Evolutionary conservation across 2,113 vertebrate genomes (phyloP), one percentile per base, ranked within the genome.

Genomic region (Hydropotes inermis): DNA sequence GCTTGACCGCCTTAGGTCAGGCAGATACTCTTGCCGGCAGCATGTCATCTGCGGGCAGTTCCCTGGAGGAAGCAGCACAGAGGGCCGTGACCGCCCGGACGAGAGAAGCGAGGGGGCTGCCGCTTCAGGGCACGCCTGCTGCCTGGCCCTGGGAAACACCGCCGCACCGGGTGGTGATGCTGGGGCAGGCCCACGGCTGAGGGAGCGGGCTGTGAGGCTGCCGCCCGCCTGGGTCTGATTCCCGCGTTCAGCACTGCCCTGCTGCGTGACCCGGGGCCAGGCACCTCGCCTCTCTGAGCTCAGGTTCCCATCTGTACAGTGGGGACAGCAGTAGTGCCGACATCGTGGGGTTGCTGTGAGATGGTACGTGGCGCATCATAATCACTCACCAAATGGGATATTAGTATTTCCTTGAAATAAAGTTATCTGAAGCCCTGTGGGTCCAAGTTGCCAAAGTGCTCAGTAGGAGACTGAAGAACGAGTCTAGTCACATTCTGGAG

Each of bases 111-210:
- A 45, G 27, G 52, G 9, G 27, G 17, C 14, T 27, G 89, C 30
- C 55, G 52, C 50, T 57, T 27, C 43, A 3, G 93, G 74, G 50
- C 55, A 39, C 2, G 81, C 27, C 83, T 3, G 81, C 27, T 87
- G 47, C 36, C 25, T 9, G 8, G 19, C 45, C 36, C 85, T 61
- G 89, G 79, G 79, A 21, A 82, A 11, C 43, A 23, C 21, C 11
- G 1, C 52, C 1, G 7, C 4, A 1, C 28, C 2, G 4, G 45
- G 28, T 0, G 2, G 39, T 39, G 45, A 70, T 1, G 25, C 47
- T 45, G 33, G 7, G 11, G 27, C 30, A 43, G 27, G 33, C 7
- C 21, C 5, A 3, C 1, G 2, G 45, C 70, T 43, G 30, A 27
- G 25, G 47, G 23, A 43, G 21, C 4, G 33, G 23, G 17, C 36